These are phyloP conservation scores for Platynereis dumerilii DNA, from an alignment of 2,888 invertebrate species.

Conservation along the genomic window DNA sequence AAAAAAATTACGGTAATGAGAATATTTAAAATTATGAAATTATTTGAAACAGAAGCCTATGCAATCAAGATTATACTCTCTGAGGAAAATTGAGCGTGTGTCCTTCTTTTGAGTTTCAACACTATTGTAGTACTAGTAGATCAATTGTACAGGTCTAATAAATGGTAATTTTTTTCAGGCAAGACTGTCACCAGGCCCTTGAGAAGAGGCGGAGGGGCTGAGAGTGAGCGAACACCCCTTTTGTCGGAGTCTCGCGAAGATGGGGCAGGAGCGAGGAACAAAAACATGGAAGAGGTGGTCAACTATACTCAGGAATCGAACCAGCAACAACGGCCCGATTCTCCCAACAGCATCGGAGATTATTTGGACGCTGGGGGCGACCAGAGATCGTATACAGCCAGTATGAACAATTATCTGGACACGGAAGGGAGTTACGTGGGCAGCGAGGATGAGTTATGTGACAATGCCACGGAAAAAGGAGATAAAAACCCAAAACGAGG, in stretches of 20 bases:
- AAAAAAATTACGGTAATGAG: too few species aligned
- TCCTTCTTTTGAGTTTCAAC: too few species aligned
- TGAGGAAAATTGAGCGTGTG: too few species aligned
- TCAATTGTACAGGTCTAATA: too few species aligned
- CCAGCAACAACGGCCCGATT: background rate
- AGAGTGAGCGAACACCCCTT: constrained; percentile 23
- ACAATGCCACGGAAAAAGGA: too few species aligned
- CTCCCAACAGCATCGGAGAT: constrained; percentile 9
- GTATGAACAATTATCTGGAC: constrained; percentile 23
- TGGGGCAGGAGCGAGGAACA: background rate
- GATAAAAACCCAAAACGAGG: too few species aligned
- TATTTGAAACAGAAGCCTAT: too few species aligned
- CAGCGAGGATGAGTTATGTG: too few species aligned
- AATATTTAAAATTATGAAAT: too few species aligned
- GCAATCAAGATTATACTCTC: too few species aligned
- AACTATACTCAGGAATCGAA: constrained; percentile 10
- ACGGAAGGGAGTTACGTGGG: constrained; percentile 14
- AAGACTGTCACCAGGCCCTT: constrained; percentile 41
- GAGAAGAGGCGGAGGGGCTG: background rate
- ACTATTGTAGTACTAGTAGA: too few species aligned
- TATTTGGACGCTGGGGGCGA: background rate
- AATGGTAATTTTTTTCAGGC: constrained; percentile 27
- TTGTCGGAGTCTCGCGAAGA: constrained; percentile 3
- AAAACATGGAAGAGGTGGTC: background rate
- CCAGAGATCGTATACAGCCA: constrained; percentile 16